These are phyloP conservation scores for Papilio polytes DNA, from an alignment of 1,140 invertebrate genomes.

Conservation along the genomic window DNA sequence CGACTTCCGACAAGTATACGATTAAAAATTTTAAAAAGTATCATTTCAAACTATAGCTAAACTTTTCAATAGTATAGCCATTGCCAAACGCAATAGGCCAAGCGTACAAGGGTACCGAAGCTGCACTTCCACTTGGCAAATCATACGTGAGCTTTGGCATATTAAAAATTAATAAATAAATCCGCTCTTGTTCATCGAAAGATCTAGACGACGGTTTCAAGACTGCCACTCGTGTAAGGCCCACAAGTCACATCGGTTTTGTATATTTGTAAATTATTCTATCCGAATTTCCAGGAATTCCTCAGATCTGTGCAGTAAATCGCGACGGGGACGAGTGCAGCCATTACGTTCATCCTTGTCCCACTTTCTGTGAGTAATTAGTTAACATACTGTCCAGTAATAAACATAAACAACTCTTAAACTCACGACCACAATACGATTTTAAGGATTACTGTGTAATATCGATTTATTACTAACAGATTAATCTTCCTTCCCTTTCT, in stretches of 20 bases:
- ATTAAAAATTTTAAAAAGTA: background rate
- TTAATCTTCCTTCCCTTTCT: background rate
- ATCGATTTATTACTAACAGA: background rate
- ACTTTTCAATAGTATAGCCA: background rate
- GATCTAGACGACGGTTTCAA: background rate
- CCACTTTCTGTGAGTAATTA: constrained; percentile 51
- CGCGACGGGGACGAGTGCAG: background rate
- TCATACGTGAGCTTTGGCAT: background rate
- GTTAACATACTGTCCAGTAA: constrained; percentile 53
- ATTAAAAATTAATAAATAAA: background rate
- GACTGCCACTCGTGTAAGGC: background rate
- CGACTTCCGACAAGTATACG: no score
- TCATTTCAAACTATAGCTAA: background rate
- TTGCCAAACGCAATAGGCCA: background rate
- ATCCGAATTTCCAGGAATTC: constrained; percentile 22
- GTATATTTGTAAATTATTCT: background rate
- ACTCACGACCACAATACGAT: background rate
- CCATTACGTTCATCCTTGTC: constrained; percentile 49
- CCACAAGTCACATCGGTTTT: background rate
- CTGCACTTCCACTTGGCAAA: constrained; percentile 1
- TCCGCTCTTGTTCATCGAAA: background rate
- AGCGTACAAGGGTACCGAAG: background rate
- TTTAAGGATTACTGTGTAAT: background rate
- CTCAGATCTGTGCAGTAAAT: constrained; percentile 1
- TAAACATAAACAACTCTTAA: constrained; percentile 50